Evolutionary conservation across 2,888 invertebrate species (phyloP).

Genomic region (Platycheirus rosarum): DNA sequence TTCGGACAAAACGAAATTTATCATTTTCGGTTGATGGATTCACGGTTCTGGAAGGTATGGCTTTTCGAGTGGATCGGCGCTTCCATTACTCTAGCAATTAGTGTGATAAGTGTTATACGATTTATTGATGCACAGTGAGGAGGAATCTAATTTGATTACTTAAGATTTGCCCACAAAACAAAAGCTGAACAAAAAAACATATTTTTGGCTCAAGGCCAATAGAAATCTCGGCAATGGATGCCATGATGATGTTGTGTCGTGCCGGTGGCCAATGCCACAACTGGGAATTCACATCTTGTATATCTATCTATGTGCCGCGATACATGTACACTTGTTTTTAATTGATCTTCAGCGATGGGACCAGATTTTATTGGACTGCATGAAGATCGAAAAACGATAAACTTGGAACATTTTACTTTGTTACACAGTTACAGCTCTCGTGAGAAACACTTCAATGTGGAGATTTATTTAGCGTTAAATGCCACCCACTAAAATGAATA

Average conservation of each 20-base stretch:
- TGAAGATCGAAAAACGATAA: conserved; percentile 32
- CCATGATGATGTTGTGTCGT: conserved; percentile 21
- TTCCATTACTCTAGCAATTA: conserved; percentile 56
- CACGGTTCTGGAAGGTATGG: conserved; percentile 30
- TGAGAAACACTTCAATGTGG: conserved; percentile 44
- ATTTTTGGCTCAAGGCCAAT: conserved; percentile 54
- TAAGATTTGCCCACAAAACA: conserved; percentile 54
- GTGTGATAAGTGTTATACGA: conserved; percentile 61
- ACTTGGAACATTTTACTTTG: conserved; percentile 38
- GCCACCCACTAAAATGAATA: conserved; percentile 42
- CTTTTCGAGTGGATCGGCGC: conserved; percentile 52
- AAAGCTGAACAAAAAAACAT: conserved; percentile 49
- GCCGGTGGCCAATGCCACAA: conserved; percentile 5
- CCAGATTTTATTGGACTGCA: conserved; percentile 54
- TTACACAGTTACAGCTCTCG: conserved; percentile 32
- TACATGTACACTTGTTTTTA: conserved; percentile 48
- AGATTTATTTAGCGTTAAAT: conserved; percentile 40
- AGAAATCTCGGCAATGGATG: conserved; percentile 17
- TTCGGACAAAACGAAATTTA: conserved; percentile 37
- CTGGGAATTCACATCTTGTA: conserved; percentile 58
- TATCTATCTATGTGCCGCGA: conserved; percentile 21
- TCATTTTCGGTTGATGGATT: conserved; percentile 37
- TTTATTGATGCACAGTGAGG: conserved; percentile 54
- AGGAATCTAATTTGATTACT: conserved; percentile 64
- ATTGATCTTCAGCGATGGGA: conserved; percentile 69